Evolutionary conservation across 2,113 vertebrate genomes (phyloP).

Genomic region (Tauraco erythrolophus): DNA sequence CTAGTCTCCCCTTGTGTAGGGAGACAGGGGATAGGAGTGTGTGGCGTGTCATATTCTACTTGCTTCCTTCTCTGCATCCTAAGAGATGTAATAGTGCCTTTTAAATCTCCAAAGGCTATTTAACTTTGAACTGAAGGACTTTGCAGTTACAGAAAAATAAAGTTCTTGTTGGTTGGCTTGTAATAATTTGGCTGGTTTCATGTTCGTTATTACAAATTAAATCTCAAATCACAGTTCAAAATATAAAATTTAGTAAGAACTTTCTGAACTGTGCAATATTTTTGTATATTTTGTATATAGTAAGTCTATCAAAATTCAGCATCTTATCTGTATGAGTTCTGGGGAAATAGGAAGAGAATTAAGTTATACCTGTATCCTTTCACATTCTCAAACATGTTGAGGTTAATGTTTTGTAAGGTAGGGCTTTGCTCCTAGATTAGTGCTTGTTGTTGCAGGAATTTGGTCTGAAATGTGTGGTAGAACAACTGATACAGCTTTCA

Average conservation of each 20-base stretch:
- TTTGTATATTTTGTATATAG: neutral
- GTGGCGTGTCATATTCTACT: accelerated
- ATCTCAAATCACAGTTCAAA: neutral
- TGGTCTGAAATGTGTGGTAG: neutral
- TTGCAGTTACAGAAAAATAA: neutral
- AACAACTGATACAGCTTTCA: neutral
- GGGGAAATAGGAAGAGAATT: neutral
- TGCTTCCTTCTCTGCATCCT: neutral
- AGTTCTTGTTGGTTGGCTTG: neutral
- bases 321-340: neutral
- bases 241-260: neutral
- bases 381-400: neutral
- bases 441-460: neutral
- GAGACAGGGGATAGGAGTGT: neutral
- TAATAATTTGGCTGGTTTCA: neutral
- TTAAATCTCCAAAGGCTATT: neutral
- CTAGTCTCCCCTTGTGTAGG: accelerated
- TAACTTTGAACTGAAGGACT: neutral
- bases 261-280: neutral
- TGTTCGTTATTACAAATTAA: neutral
- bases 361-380: neutral
- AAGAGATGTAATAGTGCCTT: neutral
- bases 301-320: neutral
- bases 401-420: neutral
- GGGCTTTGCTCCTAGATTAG: neutral